Evolutionary conservation across 2,113 vertebrate species (phyloP).

Genomic region (Isurus oxyrinchus): DNA sequence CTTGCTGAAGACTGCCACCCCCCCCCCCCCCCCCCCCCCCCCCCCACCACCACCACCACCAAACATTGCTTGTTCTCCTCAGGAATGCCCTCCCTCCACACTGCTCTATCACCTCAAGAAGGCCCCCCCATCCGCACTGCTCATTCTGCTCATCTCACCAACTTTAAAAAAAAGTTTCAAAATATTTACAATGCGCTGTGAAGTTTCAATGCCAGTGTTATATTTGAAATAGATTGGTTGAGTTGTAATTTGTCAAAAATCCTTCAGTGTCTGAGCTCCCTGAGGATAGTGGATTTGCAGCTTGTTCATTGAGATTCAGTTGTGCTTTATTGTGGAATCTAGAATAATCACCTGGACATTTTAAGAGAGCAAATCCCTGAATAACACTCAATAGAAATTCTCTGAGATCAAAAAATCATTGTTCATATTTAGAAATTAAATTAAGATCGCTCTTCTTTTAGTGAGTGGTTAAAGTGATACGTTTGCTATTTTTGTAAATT

Average conservation of each 20-base stretch:
- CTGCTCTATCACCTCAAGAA: no score
- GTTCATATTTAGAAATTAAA: neutral
- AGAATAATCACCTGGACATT: neutral
- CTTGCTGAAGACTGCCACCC: no score
- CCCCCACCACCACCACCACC: no score
- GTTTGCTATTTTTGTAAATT: neutral
- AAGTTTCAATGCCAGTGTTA: neutral
- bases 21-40: no score
- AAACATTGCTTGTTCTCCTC: neutral
- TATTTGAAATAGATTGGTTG: neutral
- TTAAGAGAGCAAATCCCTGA: neutral
- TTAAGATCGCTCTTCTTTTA: neutral
- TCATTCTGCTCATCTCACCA: neutral
- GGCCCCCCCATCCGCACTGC: no score
- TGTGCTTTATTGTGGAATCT: neutral
- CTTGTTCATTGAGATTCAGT: neutral
- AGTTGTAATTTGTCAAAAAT: neutral
- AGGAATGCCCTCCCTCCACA: neutral
- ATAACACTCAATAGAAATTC: neutral
- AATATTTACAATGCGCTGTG: neutral
- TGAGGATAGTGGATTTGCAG: neutral
- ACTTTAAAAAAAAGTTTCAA: neutral
- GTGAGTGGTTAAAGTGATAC: neutral
- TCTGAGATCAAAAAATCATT: neutral
- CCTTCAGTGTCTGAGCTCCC: neutral